Evolutionary conservation across 2,797 vertebrate genomes (phyloP), one percentile per base, ranked within the genome.

Genomic region (Paratrypauchen microcephalus): DNA sequence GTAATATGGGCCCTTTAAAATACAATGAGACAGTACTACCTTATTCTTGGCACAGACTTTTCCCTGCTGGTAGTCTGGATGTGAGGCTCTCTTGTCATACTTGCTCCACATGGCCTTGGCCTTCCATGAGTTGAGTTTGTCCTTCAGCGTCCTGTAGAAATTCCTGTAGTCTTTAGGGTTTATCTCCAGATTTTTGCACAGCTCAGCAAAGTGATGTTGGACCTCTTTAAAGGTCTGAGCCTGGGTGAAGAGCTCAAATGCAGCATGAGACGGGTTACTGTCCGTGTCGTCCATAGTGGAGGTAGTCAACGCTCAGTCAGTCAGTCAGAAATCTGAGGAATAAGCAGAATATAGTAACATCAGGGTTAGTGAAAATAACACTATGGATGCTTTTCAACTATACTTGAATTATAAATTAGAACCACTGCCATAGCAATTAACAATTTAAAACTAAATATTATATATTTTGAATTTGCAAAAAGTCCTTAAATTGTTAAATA

Each of bases 31-130:
- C 41, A 9, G 32, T 13, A 1, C 28, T 88, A 97, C 97, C 96
- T 96, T 96, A 80, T 94, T 97, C 76, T 80, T 84, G 76, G 78
- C 30, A 71, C 96, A 98, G 64, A 89, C 92, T 65, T 83, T 94
- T 45, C 95, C 94, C 83, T 96, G 95, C 69, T 95, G 87, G 15
- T 98, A 98, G 66, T 94, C 94, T 0, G 68, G 71, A 75, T 96
- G 95, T 5, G 91, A 76, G 0, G 94, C 95, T 71, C 96, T 92
- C 81, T 97, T 97, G 88, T 98, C 97, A 78, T 98, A 91, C 72
- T 96, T 98, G 54, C 82, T 86, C 97, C 95, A 98, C 61, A 98
- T 80, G 0, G 94, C 94, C 87, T 98, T 98, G 87, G 96, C 96
- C 41, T 92, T 97, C 97, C 97, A 98, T 87, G 94, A 97, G 89